Evolutionary conservation across 2,797 vertebrate genomes (phyloP).

Genomic region (Etheostoma perlongum): DNA sequence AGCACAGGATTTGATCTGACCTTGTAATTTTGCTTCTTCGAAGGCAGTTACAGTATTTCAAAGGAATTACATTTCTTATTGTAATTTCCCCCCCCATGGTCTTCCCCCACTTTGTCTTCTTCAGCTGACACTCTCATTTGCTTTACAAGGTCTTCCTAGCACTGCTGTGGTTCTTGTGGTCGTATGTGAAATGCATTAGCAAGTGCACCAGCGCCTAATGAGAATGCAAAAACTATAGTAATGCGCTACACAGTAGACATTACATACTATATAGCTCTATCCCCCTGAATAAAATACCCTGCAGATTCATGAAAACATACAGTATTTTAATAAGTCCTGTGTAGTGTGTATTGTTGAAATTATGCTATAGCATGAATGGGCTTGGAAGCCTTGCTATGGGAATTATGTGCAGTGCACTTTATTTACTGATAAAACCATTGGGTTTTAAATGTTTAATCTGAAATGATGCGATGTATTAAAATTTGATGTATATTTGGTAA

Average conservation of each 20-base stretch:
- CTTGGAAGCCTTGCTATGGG: neutral
- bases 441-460: neutral
- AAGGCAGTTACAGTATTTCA: neutral
- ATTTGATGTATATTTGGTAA: conserved; percentile 9
- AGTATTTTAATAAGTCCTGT: neutral
- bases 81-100: conserved; percentile 2
- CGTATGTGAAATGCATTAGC: conserved; percentile 63
- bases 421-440: neutral
- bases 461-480: neutral
- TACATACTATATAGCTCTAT: neutral
- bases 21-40: neutral
- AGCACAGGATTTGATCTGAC: neutral
- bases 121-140: conserved; percentile 32
- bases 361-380: neutral
- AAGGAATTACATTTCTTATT: conserved; percentile 12
- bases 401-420: neutral
- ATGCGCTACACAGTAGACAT: conserved; percentile 15
- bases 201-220: conserved; percentile 44
- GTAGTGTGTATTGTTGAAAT: neutral
- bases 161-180: conserved; percentile 43
- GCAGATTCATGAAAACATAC: conserved; percentile 29
- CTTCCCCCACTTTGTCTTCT: conserved; percentile 16
- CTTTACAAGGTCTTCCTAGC: conserved; percentile 30
- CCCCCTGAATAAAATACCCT: conserved; percentile 4
- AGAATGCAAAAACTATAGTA: conserved; percentile 36